Base-by-base conservation (phyloP, 2,888 invertebrate genomes). In the Cephonodes hylas region DNA sequence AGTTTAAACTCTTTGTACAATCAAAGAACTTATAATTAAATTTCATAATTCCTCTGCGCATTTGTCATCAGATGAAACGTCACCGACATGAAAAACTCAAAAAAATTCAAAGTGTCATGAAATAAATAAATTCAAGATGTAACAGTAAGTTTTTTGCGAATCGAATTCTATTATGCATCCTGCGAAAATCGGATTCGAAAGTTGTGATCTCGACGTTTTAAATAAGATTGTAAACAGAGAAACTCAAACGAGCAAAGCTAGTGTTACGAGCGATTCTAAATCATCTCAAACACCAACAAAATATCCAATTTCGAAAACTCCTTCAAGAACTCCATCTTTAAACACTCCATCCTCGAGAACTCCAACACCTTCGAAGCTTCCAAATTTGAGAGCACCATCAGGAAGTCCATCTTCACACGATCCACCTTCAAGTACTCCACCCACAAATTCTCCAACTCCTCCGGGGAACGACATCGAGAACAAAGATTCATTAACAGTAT, bases 161-260 rank as follows among this genome's bases (percentile, higher is more conserved):
- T 23, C n/a, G 5, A 46, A 15, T 46, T 38, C 7, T 76, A 79
- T 65, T 77, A 85, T 85, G 85, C 68, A 72, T 73, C 73, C 78
- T 13, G 70, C 68, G 66, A 69, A 68, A 48, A 61, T 70, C 18
- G 58, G 64, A 22, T 63, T 68, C 22, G 71, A 72, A 38, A 63
- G 69, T 59, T 69, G 67, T 56, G 69, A 68, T 58, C 44, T 69
- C 22, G 63, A 66, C 58, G 62, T 63, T 45, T 63, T 63, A 58
- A 69, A 70, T 44, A 66, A 68, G 66, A 48, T 63, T 20, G 62
- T 70, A 23, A 71, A 80, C n/a, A 75, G 74, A 63, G 75, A 71
- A 59, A 84, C 80, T 6, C 80, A 85, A 64, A 80, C 83, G 2
- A 75, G 66, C 38, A 62, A 60, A 10, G 38, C 60, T 15, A 15